Percentiles rank a stretch among this genome's conserved stretches.
phyloP scores from a whole-genome alignment of 2,888 invertebrate species.

The Drosophila glabriapex region DNA sequence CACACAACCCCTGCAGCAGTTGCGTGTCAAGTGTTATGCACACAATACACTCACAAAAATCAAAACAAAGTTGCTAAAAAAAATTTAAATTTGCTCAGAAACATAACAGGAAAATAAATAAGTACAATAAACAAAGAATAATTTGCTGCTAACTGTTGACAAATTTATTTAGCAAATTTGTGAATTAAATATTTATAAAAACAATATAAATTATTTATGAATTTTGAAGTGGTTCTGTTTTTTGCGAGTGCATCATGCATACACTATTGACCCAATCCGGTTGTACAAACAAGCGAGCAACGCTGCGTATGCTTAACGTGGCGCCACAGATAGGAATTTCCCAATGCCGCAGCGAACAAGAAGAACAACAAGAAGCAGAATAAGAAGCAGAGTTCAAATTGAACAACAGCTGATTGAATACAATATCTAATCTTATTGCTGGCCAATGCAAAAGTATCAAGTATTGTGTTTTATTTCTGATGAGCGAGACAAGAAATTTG shows the following conservation, averaged over 20 bases:
- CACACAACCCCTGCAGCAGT: constrained; percentile 31
- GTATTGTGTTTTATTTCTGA: constrained; percentile 44
- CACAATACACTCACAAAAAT: background rate
- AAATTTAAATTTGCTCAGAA: background rate
- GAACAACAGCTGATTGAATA: constrained; percentile 44
- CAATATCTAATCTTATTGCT: constrained; percentile 56
- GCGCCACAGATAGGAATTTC: constrained; percentile 51
- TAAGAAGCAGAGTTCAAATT: constrained; percentile 4
- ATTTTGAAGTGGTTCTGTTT: background rate
- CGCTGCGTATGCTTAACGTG: constrained; percentile 65
- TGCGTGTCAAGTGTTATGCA: constrained; percentile 57
- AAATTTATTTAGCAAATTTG: background rate
- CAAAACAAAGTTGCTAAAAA: background rate
- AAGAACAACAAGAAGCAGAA: constrained; percentile 2
- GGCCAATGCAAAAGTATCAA: constrained; percentile 49
- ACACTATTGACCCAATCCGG: constrained; percentile 62
- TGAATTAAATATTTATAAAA: background rate
- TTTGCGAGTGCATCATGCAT: constrained; percentile 14
- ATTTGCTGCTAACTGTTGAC: background rate
- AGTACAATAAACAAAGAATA: background rate
- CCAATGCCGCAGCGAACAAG: background rate
- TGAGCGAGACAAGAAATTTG: constrained; percentile 42
- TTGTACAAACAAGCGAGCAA: constrained; percentile 16
- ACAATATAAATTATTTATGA: background rate
- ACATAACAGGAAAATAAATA: background rate